These are phyloP conservation scores for Grammomys dolichurus DNA, from an alignment of 2,113 vertebrate species.

Conservation along the genomic window DNA sequence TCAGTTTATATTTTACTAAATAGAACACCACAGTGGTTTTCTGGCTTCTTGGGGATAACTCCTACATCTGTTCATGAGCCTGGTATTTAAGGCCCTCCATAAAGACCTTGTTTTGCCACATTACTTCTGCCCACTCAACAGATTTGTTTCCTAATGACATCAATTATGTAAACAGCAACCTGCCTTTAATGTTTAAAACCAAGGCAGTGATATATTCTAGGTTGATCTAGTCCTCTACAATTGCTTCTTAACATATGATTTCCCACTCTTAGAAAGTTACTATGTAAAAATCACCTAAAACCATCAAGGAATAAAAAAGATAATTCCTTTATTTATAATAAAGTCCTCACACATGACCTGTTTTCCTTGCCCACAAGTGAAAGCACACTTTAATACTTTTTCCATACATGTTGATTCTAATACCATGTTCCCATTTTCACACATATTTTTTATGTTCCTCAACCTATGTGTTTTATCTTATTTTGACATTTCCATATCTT, in stretches of 20 bases:
- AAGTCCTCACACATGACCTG: background rate
- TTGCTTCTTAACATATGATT: background rate
- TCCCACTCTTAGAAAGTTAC: background rate
- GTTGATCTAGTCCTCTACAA: background rate
- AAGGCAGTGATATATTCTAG: background rate
- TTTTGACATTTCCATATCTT: conserved; percentile 80
- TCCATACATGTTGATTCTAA: conserved; percentile 39
- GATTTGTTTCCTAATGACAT: background rate
- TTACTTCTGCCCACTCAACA: background rate
- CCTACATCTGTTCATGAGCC: background rate
- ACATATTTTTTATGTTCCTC: conserved; percentile 27
- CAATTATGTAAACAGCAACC: background rate
- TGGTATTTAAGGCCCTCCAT: background rate
- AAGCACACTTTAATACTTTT: conserved; percentile 15
- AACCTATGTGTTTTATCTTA: conserved; percentile 67
- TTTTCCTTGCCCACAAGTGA: background rate
- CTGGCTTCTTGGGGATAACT: background rate
- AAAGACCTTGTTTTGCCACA: background rate
- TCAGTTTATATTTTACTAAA: background rate
- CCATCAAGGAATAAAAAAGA: conserved; percentile 9
- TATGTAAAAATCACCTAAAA: background rate
- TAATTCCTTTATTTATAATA: background rate
- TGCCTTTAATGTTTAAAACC: conserved; percentile 20
- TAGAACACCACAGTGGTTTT: background rate
- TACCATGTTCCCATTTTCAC: conserved; percentile 58